Percentiles rank a stretch among this genome's conserved stretches.
Evolutionary conservation across 1,140 invertebrate species (phyloP).

Genomic region (Lepidurus apus): DNA sequence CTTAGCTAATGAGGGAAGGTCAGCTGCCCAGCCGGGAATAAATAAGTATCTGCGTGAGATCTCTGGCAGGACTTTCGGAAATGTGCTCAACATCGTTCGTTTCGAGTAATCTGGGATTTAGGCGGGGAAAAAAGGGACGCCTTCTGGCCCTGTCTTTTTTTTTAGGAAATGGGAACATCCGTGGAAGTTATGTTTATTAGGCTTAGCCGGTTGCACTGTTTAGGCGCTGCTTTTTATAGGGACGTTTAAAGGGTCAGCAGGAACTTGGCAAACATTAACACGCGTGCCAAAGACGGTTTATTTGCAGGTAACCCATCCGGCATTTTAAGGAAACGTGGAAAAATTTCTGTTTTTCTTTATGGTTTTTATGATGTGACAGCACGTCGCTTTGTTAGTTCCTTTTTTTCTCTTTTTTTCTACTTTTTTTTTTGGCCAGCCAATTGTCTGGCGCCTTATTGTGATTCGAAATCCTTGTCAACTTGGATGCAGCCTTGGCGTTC

Average conservation of each 20-base stretch:
- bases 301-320: constrained; percentile 2
- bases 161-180: not conserved
- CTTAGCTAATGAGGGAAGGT: not conserved
- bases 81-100: not conserved
- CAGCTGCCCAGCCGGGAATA: not conserved
- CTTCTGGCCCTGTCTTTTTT: too few species aligned
- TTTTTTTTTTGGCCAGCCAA: not conserved
- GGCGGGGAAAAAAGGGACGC: not conserved
- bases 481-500: too few species aligned
- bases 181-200: not conserved
- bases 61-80: not conserved
- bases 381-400: not conserved
- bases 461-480: too few species aligned
- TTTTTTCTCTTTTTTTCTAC: not conserved
- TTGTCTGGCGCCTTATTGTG: too few species aligned
- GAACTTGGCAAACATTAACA: not conserved
- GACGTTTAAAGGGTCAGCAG: not conserved
- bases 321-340: not conserved
- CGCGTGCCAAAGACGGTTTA: not conserved
- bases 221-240: not conserved
- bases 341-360: not conserved
- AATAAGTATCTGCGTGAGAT: constrained; percentile 3
- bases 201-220: not conserved
- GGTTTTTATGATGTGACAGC: not conserved
- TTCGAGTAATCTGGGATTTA: not conserved